Base-by-base conservation (phyloP, 2,888 invertebrate genomes). In the Eilema depressum region DNA sequence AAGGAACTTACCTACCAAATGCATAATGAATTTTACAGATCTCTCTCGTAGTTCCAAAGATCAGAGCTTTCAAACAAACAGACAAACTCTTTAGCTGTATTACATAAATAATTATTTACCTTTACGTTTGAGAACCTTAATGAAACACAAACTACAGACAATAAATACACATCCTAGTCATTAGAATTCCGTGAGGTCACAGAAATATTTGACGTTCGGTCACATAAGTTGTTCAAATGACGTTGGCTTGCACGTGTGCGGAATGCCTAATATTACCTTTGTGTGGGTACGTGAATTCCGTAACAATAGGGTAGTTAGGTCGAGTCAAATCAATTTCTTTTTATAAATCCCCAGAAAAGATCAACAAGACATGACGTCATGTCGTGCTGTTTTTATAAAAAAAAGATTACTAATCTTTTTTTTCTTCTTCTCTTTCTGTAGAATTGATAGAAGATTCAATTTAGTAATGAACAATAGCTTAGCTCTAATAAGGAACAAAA, bases 221-320 rank as follows among this genome's bases (percentile, higher is more conserved):
- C 53, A 28, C n/a, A 64, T 47, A 63, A 47, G 63, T 47, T 63
- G 41, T 26, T 25, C 41, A 47, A 63, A 47, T 63, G 20, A 47
- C 20, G n/a, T 17, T 25, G 37, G 10, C 10, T 53, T 53, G n/a
- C 53, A n/a, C 26, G 63, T n/a, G 63, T 63, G 26, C 4, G 25
- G 63, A 63, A 63, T 63, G 41, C 11, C 47, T 47, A 47, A 63
- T 41, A 47, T 26, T 23, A 25, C 25, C 14, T 23, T 17, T 63
- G n/a, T 37, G 33, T 63, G 25, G 26, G 10, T 26, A 26, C 20
- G 41, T 25, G 41, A 47, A 28, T 47, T 28, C 11, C 3, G 20
- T 28, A 47, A 47, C 26, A 47, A 63, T 63, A 12, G 11, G 63
- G 41, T 28, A 25, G 17, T 33, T 37, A 37, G 37, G 33, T 25